A percentile compares a stretch with the other conserved stretches of the same genome.
Evolutionary conservation across 1,140 invertebrate species (phyloP).

Genomic region (Euwallacea fornicatus): DNA sequence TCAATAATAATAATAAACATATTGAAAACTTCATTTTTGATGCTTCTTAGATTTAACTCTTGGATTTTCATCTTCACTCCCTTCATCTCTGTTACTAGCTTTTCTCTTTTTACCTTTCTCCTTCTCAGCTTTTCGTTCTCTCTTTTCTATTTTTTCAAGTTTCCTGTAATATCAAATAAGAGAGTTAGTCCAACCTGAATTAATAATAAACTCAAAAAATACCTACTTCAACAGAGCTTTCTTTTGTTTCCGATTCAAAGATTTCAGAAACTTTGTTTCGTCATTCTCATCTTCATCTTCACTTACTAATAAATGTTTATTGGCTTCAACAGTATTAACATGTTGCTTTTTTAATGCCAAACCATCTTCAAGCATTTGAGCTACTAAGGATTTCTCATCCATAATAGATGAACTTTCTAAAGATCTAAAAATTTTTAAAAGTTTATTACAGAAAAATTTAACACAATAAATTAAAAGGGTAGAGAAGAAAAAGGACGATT

Average conservation of each 20-base stretch:
- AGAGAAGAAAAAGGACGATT: not conserved
- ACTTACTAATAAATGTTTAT: constrained; percentile 54
- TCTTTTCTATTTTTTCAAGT: constrained; percentile 74
- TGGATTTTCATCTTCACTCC: constrained; percentile 20
- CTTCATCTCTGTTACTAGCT: constrained; percentile 26
- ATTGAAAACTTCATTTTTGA: too few species aligned
- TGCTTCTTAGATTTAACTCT: too few species aligned
- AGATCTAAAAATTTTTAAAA: constrained; percentile 48
- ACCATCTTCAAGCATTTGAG: constrained; percentile 91
- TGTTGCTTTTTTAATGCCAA: constrained; percentile 80
- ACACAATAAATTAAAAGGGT: not conserved
- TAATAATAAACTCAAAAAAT: constrained; percentile 12
- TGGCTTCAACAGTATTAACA: constrained; percentile 54
- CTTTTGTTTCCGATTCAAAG: constrained; percentile 84
- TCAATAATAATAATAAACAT: too few species aligned
- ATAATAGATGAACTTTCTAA: constrained; percentile 59
- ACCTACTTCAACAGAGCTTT: constrained; percentile 82
- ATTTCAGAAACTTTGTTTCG: constrained; percentile 79
- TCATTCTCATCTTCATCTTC: constrained; percentile 64
- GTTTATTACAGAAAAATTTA: not conserved
- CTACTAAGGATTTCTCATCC: constrained; percentile 76
- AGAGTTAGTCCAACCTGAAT: constrained; percentile 30
- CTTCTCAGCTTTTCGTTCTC: constrained; percentile 52
- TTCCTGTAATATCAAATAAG: constrained; percentile 60
- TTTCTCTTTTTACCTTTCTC: constrained; percentile 29